Percentiles rank a stretch among this genome's conserved stretches.
These are phyloP conservation scores for Enteromius paludinosus DNA, from an alignment of 2,797 vertebrate genomes.

Conservation along the genomic window DNA sequence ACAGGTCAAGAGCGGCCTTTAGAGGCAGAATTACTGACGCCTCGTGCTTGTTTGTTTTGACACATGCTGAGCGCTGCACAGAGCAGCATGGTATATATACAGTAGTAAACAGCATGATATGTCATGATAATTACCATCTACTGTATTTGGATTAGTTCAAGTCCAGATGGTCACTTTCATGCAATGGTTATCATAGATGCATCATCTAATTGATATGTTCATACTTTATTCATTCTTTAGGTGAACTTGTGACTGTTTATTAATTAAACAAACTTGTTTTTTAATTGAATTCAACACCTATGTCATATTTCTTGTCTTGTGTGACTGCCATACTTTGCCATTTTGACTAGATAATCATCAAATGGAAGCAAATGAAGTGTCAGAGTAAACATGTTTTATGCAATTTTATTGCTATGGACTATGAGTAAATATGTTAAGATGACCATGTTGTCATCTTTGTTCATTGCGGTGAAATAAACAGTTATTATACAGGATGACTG, in stretches of 20 bases:
- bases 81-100: not conserved
- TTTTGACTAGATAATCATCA: not conserved
- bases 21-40: too few species aligned
- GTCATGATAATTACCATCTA: not conserved
- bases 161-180: not conserved
- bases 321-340: not conserved
- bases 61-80: not conserved
- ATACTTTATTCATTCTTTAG: not conserved
- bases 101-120: not conserved
- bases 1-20: too few species aligned
- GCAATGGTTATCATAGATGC: not conserved
- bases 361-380: not conserved
- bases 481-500: not conserved
- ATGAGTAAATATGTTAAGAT: not conserved
- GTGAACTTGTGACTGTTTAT: not conserved
- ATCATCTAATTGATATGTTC: not conserved
- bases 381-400: not conserved
- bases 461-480: not conserved
- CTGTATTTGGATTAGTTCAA: not conserved
- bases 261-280: not conserved
- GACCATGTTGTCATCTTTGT: not conserved
- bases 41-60: too few species aligned
- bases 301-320: not conserved
- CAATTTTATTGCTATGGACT: not conserved
- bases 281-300: too few species aligned